These are phyloP conservation scores for Nasua narica DNA, from an alignment of 2,797 vertebrate species.

Conservation along the genomic window DNA sequence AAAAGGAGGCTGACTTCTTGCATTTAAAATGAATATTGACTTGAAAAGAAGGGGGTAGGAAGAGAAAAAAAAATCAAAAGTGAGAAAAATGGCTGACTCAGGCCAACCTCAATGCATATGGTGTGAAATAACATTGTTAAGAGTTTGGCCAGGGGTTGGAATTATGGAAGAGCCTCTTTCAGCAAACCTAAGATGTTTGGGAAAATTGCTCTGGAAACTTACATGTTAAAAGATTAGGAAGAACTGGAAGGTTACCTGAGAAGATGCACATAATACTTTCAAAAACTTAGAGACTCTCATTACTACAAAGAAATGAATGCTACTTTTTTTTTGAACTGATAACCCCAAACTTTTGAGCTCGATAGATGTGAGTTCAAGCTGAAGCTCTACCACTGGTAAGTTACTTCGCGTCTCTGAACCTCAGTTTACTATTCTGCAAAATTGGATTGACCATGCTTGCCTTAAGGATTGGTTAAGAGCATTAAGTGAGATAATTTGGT, in stretches of 20 bases:
- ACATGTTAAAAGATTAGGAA: constrained; percentile 8
- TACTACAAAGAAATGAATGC: not conserved
- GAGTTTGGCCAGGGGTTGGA: constrained; percentile 69
- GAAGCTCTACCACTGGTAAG: not conserved
- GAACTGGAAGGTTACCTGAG: not conserved
- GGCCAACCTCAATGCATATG: constrained; percentile 69
- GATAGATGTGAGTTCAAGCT: not conserved
- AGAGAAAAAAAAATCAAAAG: constrained; percentile 77
- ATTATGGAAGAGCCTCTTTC: constrained; percentile 68
- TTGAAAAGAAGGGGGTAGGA: constrained; percentile 65
- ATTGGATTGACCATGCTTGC: not conserved
- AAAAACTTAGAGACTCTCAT: not conserved
- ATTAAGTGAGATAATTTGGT: not conserved
- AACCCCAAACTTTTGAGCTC: not conserved
- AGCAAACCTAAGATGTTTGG: constrained; percentile 60
- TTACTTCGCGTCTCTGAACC: not conserved
- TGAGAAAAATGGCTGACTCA: constrained; percentile 81
- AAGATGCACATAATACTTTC: not conserved
- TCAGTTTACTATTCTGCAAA: not conserved
- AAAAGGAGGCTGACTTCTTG: constrained; percentile 82
- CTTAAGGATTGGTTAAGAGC: not conserved
- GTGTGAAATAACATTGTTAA: constrained; percentile 82
- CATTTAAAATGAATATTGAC: constrained; percentile 86
- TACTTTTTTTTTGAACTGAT: not conserved
- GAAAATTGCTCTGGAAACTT: constrained; percentile 38